A percentile compares a stretch with the other conserved stretches of the same genome.
phyloP scores from a whole-genome alignment of 2,797 vertebrate species.

The Paratrypauchen microcephalus region DNA sequence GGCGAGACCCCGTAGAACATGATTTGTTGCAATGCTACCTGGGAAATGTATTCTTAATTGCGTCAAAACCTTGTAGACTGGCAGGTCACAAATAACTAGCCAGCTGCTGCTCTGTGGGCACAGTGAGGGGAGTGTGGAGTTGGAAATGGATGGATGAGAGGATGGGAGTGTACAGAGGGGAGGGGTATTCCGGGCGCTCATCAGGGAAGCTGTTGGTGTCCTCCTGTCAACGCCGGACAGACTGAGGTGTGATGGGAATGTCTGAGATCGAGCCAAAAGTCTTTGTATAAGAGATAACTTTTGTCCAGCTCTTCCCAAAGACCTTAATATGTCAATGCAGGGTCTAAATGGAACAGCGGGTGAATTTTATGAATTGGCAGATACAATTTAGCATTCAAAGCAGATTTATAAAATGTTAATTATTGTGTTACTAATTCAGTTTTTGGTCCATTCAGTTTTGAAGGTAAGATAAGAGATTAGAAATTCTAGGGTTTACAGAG shows the following conservation, averaged over 20 bases:
- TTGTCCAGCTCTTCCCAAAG: conserved; percentile 8
- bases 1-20: conserved; percentile 11
- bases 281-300: conserved; percentile 17
- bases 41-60: conserved; percentile 79
- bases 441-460: too few species aligned
- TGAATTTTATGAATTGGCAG: not conserved
- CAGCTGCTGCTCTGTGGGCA: conserved; percentile 66
- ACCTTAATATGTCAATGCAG: not conserved
- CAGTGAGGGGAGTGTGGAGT: conserved; percentile 43
- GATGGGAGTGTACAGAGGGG: conserved; percentile 47
- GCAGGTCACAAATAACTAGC: conserved; percentile 74
- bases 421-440: not conserved
- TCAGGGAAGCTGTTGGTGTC: conserved; percentile 68
- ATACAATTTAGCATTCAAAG: too few species aligned
- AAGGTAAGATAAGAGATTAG: too few species aligned
- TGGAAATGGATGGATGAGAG: conserved; percentile 61
- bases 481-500: too few species aligned
- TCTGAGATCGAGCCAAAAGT: conserved; percentile 40
- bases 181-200: conserved; percentile 62
- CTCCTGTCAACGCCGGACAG: conserved; percentile 60
- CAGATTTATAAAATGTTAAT: not conserved
- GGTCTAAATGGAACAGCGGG: not conserved
- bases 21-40: conserved; percentile 73
- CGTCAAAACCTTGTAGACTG: conserved; percentile 68
- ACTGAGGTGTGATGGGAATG: conserved; percentile 58